A percentile compares a stretch with the other conserved stretches of the same genome.
These are phyloP conservation scores for Pseudomyrmex sp. DNA, from an alignment of 1,140 invertebrate species.

Conservation along the genomic window DNA sequence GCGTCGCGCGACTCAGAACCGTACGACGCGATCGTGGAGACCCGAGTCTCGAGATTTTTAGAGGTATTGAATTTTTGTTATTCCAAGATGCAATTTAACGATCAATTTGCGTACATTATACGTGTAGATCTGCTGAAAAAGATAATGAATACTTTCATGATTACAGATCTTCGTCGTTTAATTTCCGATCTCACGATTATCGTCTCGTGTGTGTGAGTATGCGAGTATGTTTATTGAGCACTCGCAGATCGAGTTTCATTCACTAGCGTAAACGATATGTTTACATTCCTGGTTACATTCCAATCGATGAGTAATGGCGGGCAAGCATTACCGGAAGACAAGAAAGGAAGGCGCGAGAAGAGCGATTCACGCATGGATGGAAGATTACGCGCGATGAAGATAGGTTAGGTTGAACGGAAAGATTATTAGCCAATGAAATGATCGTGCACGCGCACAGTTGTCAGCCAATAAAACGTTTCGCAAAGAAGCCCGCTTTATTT, in stretches of 20 bases:
- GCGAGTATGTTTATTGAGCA: not conserved
- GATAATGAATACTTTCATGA: no score
- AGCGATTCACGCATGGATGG: constrained; percentile 30
- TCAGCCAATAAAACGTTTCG: constrained; percentile 60
- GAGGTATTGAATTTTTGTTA: not conserved
- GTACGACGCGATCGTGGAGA: not conserved
- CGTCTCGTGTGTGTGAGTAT: not conserved
- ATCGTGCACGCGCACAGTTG: not conserved
- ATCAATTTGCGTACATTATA: no score
- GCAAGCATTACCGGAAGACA: not conserved
- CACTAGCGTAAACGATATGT: constrained; percentile 5
- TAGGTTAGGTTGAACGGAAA: constrained; percentile 26
- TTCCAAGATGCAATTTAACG: no score
- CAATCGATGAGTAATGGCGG: constrained; percentile 62
- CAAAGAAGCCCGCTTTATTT: constrained; percentile 60
- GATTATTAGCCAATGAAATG: constrained; percentile 61
- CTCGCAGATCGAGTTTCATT: constrained; percentile 20
- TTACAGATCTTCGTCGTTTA: no score
- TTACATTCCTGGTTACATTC: constrained; percentile 50
- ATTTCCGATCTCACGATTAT: no score
- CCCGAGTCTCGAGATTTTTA: not conserved
- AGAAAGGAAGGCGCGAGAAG: not conserved
- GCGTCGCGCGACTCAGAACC: constrained; percentile 8
- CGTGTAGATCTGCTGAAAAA: no score
- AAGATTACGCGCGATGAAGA: constrained; percentile 41